Percentiles rank a stretch among this genome's conserved stretches.
Conservation (phyloP, 1,140 invertebrate genomes). For the Cotesia glomerata region DNA sequence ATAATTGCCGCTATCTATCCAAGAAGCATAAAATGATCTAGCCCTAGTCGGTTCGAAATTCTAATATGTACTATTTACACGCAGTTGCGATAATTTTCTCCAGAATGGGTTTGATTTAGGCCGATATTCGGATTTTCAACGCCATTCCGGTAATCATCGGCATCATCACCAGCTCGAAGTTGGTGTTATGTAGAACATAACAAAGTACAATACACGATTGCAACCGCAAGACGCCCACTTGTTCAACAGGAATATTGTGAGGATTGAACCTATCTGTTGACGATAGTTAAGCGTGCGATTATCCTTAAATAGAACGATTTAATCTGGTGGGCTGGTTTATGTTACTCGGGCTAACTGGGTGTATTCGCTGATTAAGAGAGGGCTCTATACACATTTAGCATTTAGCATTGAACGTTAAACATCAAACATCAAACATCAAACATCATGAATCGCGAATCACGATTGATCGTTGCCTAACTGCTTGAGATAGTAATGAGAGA, state of each 20-base stretch:
- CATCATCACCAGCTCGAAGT: conserved; percentile 51
- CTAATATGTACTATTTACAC: conserved; percentile 25
- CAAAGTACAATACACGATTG: background rate
- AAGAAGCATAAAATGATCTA: conserved; percentile 32
- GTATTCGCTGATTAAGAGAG: no score
- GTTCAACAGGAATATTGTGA: no score
- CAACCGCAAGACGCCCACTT: no score
- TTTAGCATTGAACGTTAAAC: no score
- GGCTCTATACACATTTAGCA: no score
- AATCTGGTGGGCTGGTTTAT: background rate
- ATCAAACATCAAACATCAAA: no score
- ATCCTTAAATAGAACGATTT: conserved; percentile 11
- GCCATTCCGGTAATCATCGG: conserved; percentile 60
- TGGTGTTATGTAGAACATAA: conserved; percentile 57
- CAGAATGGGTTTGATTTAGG: conserved; percentile 48
- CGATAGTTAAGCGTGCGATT: background rate
- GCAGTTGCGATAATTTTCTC: no score
- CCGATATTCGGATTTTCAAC: conserved; percentile 55
- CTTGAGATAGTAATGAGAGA: no score
- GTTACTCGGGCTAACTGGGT: background rate
- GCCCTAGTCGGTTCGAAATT: conserved; percentile 18
- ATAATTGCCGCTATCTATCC: conserved; percentile 59
- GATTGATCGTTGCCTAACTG: no score
- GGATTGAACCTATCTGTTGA: background rate
- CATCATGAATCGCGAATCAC: no score